Evolutionary conservation across 2,113 vertebrate genomes (phyloP), one percentile per base, ranked within the genome.

Genomic region (Laterallus jamaicensis): DNA sequence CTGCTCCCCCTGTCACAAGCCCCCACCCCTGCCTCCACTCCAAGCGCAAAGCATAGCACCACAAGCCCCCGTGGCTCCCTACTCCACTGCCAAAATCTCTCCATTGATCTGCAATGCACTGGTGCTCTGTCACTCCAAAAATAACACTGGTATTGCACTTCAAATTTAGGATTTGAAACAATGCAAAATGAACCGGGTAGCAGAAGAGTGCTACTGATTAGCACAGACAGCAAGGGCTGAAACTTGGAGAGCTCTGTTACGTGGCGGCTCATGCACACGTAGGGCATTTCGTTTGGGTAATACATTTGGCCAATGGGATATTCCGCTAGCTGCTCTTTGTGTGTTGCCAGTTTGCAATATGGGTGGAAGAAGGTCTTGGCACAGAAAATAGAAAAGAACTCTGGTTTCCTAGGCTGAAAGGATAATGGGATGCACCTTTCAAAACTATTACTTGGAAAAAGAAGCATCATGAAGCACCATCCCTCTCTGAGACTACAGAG

Each of bases 101-200:
- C 58, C 29, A 42, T 24, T 71, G 58, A 92, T 91, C 83, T 64
- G 84, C 70, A 79, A 66, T 47, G 35, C 67, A 68, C 25, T 44
- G 26, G 42, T 92, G 69, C 35, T 92, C 64, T 70, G 52, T 84
- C 83, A 85, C 58, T 77, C 66, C 81, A 89, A 92, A 95, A 91
- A 92, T 92, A 92, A 89, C 67, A 71, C 37, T 76, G 67, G 11
- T 52, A 67, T 47, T 90, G 75, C 55, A 80, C 78, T 92, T 86
- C 81, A 92, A 37, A 94, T 87, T 87, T 79, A 66, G 40, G 74
- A 82, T 82, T 84, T 90, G 63, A 91, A 93, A 95, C 49, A 94
- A 92, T 82, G 68, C 54, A 87, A 94, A 87, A 79, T 73, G 28
- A 91, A 87, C 26, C 68, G 74, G 39, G 63, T 56, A 84, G 69